These are phyloP conservation scores for Caenorhabditis sp. DNA, from an alignment of 2,888 invertebrate species.

Conservation along the genomic window DNA sequence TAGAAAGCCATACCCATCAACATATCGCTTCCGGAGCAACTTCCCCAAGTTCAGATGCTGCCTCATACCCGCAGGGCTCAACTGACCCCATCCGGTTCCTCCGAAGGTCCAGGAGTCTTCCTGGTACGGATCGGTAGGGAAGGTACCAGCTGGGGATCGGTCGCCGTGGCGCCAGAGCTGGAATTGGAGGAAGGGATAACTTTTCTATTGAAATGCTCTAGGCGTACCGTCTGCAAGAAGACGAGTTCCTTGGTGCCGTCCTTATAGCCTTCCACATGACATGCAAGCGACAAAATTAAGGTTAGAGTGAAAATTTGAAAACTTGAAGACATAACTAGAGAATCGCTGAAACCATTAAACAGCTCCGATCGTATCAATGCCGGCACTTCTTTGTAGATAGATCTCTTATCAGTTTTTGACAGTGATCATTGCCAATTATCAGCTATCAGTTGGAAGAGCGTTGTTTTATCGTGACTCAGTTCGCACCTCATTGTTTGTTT, in stretches of 20 bases:
- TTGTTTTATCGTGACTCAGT: no score
- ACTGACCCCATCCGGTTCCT: conserved; percentile 72
- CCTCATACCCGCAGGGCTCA: conserved; percentile 68
- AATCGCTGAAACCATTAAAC: no score
- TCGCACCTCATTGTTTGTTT: no score
- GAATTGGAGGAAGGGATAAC: no score
- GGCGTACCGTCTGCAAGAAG: conserved; percentile 49
- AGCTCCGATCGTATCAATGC: no score
- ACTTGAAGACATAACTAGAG: no score
- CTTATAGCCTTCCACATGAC: conserved; percentile 11
- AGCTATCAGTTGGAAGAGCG: no score
- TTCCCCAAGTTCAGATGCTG: conserved; percentile 89
- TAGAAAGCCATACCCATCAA: conserved; percentile 86
- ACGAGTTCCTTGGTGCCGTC: conserved; percentile 54
- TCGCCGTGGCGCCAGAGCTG: conserved; percentile 79
- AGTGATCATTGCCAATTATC: no score
- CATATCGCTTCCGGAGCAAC: conserved; percentile 89
- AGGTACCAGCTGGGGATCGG: conserved; percentile 74
- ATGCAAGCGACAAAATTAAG: conserved; percentile 11
- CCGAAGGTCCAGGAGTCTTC: conserved; percentile 72
- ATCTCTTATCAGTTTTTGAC: no score
- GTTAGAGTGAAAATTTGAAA: no score
- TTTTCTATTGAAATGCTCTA: no score
- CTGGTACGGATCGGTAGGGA: conserved; percentile 61
- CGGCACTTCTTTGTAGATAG: no score